Evolutionary conservation across 2,113 vertebrate genomes (phyloP), one percentile per base, ranked within the genome.

Genomic region (Anser cygnoides): DNA sequence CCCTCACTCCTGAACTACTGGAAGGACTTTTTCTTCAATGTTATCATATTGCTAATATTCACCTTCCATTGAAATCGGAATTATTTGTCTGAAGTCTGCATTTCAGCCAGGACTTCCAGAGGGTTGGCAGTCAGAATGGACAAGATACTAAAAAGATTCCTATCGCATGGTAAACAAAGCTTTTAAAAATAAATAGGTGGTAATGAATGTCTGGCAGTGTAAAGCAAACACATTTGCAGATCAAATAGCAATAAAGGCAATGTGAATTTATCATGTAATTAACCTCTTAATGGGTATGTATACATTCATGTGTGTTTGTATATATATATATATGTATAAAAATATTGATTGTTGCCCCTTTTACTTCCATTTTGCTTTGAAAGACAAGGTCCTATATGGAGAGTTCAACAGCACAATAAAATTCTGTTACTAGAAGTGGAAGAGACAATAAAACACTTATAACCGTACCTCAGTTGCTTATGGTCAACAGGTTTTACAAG

Each of bases 401-500:
- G 50, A 93, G 23, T 84, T 62, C 39, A 72, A 25, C 28, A 94
- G 25, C 17, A 11, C n/a, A 89, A 84, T 43, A 87, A n/a, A 65
- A 70, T 93, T 95, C 55, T 93, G 41, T 84, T 94, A 86, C 67
- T 74, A 65, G 67, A 96, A 84, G 62, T 57, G 26, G 29, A 93
- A 66, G 67, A 52, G 66, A 70, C 20, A 89, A 29, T 65, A 63
- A 91, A 93, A 71, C 49, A 66, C 67, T 92, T 83, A 79, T 31
- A 97, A 62, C 62, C 10, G 22, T 94, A 61, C 63, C 92, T 65
- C 84, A 66, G 67, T 59, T 95, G 33, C 52, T 95, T 88, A 67
- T 43, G n/a, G 75, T 58, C 92, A 90, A 49, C 6, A 23, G 43
- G 68, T 95, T 98, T 94, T 91, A 90, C 50, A 76, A 94, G 50